Percentiles rank a stretch among this genome's conserved stretches.
Evolutionary conservation across 2,113 vertebrate genomes (phyloP).

Genomic region (Pteronura brasiliensis): DNA sequence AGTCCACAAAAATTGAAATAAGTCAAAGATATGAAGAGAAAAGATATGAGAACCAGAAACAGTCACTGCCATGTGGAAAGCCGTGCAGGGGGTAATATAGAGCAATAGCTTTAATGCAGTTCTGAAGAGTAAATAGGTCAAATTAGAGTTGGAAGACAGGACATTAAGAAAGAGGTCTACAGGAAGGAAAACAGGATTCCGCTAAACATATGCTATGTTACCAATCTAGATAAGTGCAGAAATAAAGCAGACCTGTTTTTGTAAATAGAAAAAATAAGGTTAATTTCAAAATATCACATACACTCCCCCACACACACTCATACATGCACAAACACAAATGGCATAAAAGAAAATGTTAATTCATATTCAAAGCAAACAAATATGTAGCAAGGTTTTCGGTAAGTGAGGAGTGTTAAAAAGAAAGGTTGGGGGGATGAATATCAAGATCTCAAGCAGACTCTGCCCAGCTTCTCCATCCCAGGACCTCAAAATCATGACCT

Average conservation of each 20-base stretch:
- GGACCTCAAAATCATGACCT: background rate
- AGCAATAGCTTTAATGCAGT: background rate
- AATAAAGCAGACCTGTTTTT: background rate
- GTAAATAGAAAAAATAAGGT: background rate
- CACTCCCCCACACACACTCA: background rate
- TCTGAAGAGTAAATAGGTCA: background rate
- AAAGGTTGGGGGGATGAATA: no score
- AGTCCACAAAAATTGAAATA: background rate
- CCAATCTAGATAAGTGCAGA: background rate
- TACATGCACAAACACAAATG: background rate
- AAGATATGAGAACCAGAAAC: background rate
- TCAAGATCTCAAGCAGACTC: background rate
- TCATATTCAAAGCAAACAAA: background rate
- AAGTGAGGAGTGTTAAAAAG: background rate
- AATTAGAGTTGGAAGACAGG: background rate
- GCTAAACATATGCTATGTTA: background rate
- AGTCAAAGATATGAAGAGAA: background rate
- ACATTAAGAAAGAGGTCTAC: background rate
- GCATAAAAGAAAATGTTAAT: background rate
- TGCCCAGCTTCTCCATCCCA: background rate
- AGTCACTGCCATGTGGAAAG: background rate
- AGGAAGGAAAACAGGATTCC: background rate
- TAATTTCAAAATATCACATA: background rate
- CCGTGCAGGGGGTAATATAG: background rate
- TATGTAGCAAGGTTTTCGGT: background rate